Conservation (phyloP, 37 sponge, comb jelly and placozoan species). For the Tethya wilhelma region DNA sequence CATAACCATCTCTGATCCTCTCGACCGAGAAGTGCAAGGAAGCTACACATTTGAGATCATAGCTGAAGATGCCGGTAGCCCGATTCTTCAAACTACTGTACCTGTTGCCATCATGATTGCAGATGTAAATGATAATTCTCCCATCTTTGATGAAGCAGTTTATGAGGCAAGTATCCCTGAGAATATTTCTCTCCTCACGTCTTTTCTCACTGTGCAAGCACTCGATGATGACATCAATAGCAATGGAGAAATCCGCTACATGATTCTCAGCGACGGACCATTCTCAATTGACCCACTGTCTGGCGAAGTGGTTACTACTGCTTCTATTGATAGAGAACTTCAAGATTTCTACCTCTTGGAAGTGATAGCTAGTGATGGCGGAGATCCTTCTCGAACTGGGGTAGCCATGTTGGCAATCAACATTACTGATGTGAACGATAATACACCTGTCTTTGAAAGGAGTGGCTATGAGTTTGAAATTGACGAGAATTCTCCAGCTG, state of each 20-base stretch:
- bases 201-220: conserved; percentile 47
- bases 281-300: conserved; percentile 3
- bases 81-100: conserved; percentile 15
- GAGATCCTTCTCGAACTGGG: conserved; percentile 37
- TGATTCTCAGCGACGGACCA: background rate
- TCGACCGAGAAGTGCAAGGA: conserved; percentile 37
- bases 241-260: conserved; percentile 17
- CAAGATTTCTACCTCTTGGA: conserved; percentile 11
- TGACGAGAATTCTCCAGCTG: conserved; percentile 22
- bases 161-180: conserved; percentile 52
- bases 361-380: conserved; percentile 41
- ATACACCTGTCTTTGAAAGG: conserved; percentile 47
- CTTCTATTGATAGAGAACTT: conserved; percentile 8
- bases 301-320: conserved; percentile 29
- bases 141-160: conserved; percentile 32
- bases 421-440: conserved; percentile 64
- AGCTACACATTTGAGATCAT: conserved; percentile 20
- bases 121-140: conserved; percentile 63
- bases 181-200: conserved; percentile 12
- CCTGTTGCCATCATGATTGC: conserved; percentile 35
- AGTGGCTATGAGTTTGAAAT: conserved; percentile 19
- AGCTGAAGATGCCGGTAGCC: conserved; percentile 51
- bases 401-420: conserved; percentile 25
- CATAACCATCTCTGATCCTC: conserved; percentile 3
- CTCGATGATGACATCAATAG: conserved; percentile 51